Evolutionary conservation across 2,797 vertebrate species (phyloP).

Genomic region (Phrynocephalus forsythii): DNA sequence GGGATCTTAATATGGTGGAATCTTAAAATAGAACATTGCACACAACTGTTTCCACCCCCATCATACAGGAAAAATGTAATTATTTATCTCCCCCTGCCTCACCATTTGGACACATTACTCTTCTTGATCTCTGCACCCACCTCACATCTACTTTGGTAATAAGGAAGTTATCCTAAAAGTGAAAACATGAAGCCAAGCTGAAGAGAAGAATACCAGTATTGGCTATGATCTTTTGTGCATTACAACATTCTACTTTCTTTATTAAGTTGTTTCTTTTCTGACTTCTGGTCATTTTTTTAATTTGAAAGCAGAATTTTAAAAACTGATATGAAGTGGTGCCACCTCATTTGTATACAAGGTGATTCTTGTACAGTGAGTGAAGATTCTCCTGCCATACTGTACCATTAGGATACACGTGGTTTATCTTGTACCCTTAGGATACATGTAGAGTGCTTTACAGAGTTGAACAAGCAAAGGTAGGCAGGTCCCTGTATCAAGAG

Average conservation of each 20-base stretch:
- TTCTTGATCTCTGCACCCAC: background rate
- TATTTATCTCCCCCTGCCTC: background rate
- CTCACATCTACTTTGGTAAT: background rate
- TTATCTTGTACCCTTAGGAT: too few species aligned
- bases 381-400: background rate
- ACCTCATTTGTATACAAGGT: background rate
- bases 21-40: conserved; percentile 7
- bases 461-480: too few species aligned
- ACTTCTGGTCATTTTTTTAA: too few species aligned
- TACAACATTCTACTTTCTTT: background rate
- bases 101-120: background rate
- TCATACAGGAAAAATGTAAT: background rate
- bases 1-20: background rate
- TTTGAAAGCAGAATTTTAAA: background rate
- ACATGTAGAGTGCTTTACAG: background rate
- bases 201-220: too few species aligned
- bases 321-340: background rate
- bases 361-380: background rate
- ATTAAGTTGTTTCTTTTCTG: background rate
- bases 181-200: background rate
- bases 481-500: background rate
- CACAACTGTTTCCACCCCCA: background rate
- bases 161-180: background rate
- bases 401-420: background rate
- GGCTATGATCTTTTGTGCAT: background rate